A percentile compares a stretch with the other conserved stretches of the same genome.
Conservation (phyloP, 2,888 invertebrate species). For the Mechanitis messenoides region DNA sequence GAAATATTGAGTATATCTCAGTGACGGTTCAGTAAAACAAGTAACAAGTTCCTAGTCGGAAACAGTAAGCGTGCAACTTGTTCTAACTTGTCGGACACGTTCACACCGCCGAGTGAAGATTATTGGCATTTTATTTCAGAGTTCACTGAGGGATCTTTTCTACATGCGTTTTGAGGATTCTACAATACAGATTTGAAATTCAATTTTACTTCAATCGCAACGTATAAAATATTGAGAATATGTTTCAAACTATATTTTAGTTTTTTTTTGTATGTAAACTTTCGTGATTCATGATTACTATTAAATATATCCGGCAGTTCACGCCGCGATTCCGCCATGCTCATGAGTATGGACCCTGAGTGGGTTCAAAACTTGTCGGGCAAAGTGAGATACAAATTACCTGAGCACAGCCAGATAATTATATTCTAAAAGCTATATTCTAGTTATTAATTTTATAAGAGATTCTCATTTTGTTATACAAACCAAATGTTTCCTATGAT, state of each 20-base stretch:
- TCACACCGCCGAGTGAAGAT: conserved; percentile 12
- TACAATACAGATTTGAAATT: conserved; percentile 5
- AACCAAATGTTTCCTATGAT: neutral
- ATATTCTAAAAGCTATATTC: too few species aligned
- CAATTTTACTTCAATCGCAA: neutral
- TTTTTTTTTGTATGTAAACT: too few species aligned
- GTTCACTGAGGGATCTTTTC: neutral
- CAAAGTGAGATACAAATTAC: too few species aligned
- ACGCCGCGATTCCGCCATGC: too few species aligned
- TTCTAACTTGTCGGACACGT: conserved; percentile 19
- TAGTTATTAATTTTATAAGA: too few species aligned
- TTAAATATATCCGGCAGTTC: too few species aligned
- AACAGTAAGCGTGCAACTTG: conserved; percentile 21
- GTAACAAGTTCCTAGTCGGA: conserved; percentile 18
- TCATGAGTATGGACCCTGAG: too few species aligned
- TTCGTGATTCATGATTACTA: too few species aligned
- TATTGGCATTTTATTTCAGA: conserved; percentile 7
- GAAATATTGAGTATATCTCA: neutral
- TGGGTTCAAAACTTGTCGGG: too few species aligned
- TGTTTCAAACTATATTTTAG: too few species aligned
- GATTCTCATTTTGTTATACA: neutral
- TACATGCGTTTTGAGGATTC: neutral
- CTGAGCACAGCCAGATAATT: too few species aligned
- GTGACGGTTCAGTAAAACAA: conserved; percentile 10
- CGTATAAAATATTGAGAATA: neutral